Evolutionary conservation across 2,113 vertebrate species (phyloP), one percentile per base, ranked within the genome.

Genomic region (Ramphastos sulfuratus): DNA sequence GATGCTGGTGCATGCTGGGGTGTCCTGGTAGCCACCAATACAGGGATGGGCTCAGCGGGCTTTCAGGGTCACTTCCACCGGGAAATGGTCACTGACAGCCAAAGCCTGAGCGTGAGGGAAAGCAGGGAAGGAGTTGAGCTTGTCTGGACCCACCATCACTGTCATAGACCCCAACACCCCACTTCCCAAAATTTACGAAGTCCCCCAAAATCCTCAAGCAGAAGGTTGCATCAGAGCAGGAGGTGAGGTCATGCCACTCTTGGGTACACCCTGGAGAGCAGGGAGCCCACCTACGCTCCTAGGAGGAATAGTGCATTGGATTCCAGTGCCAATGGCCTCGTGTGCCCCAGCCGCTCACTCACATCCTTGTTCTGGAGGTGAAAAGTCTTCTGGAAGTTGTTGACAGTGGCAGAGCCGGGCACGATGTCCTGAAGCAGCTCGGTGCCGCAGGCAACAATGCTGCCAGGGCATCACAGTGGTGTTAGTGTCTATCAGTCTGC

Each of bases 21-120:
- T 17, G n/a, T 69, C 20, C 25, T 7, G 7, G 44, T 56, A 25
- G 66, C 61, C 3, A 0, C 35, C 0, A 1, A 24, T 1, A 0
- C 0, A 0, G 50, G 61, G 23, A 30, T 0, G 2, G 71, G 63
- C 9, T 92, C 75, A 89, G 39, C 1, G 15, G 17, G 79, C 25
- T 91, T 60, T 83, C 83, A 98, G 96, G 35, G 66, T 92, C 94
- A 98, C 97, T 93, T 99, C 98, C 91, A 99, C 98, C 0, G 98
- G 98, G 85, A 97, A 99, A 95, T 99, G 98, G 96, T 99, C 98
- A 0, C 98, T 99, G 79, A 99, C 96, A 1, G 98, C 98, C 93
- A 98, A 60, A 11, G 98, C 98, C 98, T 99, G 96, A 2, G 23
- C 8, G 6, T 18, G 15, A 15, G 42, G 12, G 3, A 37, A 30